These are phyloP conservation scores for Acropora tenuis DNA, from an alignment of 64 coral and sea anemone species.

Conservation along the genomic window DNA sequence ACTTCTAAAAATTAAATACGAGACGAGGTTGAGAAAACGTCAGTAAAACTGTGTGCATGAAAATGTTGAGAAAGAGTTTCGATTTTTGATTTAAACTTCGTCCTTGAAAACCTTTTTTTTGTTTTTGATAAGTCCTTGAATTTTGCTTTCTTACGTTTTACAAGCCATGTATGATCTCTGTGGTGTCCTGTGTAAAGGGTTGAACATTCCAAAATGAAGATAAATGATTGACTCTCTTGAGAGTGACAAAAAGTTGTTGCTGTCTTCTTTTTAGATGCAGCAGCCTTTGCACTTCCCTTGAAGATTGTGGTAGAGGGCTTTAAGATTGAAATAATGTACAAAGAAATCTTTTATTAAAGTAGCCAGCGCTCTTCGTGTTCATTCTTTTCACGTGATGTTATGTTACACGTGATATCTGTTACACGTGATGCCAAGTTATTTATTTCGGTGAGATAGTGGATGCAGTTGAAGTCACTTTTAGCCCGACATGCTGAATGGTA, in stretches of 20 bases:
- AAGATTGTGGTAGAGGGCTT: not conserved
- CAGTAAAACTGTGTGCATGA: no score
- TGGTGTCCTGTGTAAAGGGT: no score
- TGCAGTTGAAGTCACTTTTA: not conserved
- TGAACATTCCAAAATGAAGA: not conserved
- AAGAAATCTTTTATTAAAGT: not conserved
- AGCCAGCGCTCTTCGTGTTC: not conserved
- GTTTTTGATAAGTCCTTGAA: no score
- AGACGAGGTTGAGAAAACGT: no score
- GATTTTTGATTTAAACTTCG: no score
- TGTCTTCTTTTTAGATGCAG: conserved; percentile 43
- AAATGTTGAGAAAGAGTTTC: no score
- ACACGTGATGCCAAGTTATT: not conserved
- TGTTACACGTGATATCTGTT: not conserved
- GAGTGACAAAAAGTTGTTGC: not conserved
- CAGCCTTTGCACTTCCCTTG: conserved; percentile 61
- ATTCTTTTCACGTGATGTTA: not conserved
- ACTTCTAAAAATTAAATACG: no score
- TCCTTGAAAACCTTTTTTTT: no score
- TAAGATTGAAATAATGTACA: not conserved
- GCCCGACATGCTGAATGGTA: not conserved
- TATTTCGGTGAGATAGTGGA: not conserved
- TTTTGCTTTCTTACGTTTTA: no score
- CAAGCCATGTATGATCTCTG: no score
- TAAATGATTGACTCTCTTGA: no score